Evolutionary conservation across 2,888 invertebrate genomes (phyloP), one percentile per base, ranked within the genome.

Genomic region (Aspidapion aeneum): DNA sequence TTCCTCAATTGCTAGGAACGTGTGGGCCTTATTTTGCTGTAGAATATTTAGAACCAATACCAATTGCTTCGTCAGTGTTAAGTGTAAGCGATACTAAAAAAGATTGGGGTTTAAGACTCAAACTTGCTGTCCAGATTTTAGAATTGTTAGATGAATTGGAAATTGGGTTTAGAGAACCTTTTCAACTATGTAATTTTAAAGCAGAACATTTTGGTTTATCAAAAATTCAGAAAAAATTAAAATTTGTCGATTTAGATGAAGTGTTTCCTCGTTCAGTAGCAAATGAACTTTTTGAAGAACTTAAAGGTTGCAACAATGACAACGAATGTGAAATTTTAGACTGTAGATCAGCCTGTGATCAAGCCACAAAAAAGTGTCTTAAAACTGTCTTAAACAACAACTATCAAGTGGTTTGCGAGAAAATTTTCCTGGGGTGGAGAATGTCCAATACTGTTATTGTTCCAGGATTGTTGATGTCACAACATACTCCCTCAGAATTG

Each of bases 141-240:
- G 86, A 88, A 70, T 80, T 87, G 20, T 72, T 89, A 1, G 82
- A 85, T 58, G 82, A 84, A 65, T 75, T 90, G 56, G 87, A 89
- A 54, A 80, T 78, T 21, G 82, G 79, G 50, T 83, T 87, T 65
- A 82, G 83, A 1, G 86, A 88, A 69, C 85, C 86, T 1, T 81
- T 90, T 64, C 82, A 87, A 72, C 77, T 90, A 20, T 90, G 90
- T 77, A 88, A 90, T 78, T 81, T 90, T 0, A 88, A 89, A 77
- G 79, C 86, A 65, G 83, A 84, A 64, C 87, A 89, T 74, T 89
- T 90, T 77, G 89, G 89, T 0, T 73, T 86, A 0, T 68, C 70
- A 1, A 76, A 78, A 50, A 82, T 82, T 51, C 74, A 72, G 21
- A 82, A 81, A 66, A 82, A 81, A 69, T 76, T 86, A n/a, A 85